Conservation (phyloP, 2,888 invertebrate species). For the Scaptomyza tumidula region DNA sequence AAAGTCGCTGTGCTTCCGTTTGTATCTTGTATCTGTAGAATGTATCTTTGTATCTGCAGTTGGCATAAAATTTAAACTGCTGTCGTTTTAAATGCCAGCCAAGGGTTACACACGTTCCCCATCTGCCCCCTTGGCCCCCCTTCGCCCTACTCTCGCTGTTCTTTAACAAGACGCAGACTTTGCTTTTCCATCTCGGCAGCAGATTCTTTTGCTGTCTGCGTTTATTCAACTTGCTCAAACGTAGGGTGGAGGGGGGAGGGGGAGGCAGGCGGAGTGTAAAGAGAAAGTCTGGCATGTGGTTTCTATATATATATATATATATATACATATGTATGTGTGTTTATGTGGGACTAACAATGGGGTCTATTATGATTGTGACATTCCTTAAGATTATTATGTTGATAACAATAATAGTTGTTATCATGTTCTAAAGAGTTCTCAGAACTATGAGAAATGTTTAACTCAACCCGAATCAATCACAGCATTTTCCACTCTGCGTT, state of each 20-base stretch:
- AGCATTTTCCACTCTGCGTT: background rate
- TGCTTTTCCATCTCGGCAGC: slow-evolving; percentile 25
- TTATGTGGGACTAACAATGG: slow-evolving; percentile 24
- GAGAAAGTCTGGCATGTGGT: slow-evolving; percentile 26
- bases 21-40: slow-evolving; percentile 22
- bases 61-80: slow-evolving; percentile 64
- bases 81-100: slow-evolving; percentile 49
- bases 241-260: background rate
- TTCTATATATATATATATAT: background rate
- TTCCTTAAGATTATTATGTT: slow-evolving; percentile 30
- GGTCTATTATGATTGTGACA: slow-evolving; percentile 38
- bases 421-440: slow-evolving; percentile 3
- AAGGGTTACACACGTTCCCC: slow-evolving; percentile 25
- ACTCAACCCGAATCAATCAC: slow-evolving; percentile 5
- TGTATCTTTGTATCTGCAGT: slow-evolving; percentile 44
- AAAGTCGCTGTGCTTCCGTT: slow-evolving; percentile 27
- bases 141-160: background rate
- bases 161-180: slow-evolving; percentile 28
- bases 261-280: background rate
- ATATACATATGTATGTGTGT: background rate
- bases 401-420: slow-evolving; percentile 18
- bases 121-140: background rate
- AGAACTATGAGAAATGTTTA: slow-evolving; percentile 1
- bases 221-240: slow-evolving; percentile 23
- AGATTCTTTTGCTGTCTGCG: slow-evolving; percentile 30